Evolutionary conservation across 2,113 vertebrate species (phyloP).

Genomic region (Psophia crepitans): DNA sequence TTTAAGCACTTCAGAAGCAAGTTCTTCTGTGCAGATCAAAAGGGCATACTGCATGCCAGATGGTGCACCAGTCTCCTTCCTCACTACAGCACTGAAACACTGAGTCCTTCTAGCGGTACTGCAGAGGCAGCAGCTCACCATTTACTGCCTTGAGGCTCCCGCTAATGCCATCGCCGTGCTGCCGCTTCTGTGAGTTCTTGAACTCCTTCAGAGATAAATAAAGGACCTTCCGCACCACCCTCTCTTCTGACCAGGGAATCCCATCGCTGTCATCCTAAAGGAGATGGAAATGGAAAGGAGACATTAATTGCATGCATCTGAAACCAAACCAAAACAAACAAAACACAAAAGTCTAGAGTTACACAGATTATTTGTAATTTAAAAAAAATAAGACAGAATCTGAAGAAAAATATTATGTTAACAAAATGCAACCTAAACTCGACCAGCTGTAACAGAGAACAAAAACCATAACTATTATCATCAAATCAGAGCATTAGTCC

Average conservation of each 20-base stretch:
- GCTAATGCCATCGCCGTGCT: slow-evolving; percentile 82
- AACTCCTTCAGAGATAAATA: slow-evolving; percentile 99
- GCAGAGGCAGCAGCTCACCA: slow-evolving; percentile 77
- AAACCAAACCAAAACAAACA: not conserved
- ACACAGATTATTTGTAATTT: not conserved
- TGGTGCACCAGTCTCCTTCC: not conserved
- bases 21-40: not conserved
- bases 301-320: not conserved
- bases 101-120: not conserved
- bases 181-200: slow-evolving; percentile 96
- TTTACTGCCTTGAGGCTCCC: slow-evolving; percentile 87
- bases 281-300: not conserved
- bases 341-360: not conserved
- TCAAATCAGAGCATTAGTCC: not conserved
- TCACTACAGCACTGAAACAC: not conserved
- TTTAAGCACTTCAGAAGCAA: not conserved
- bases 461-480: not conserved
- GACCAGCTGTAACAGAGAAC: not conserved
- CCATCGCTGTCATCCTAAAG: slow-evolving; percentile 98
- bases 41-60: not conserved
- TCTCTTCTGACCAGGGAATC: slow-evolving; percentile 99
- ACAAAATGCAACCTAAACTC: not conserved
- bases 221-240: slow-evolving; percentile 96
- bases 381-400: not conserved
- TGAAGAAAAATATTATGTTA: not conserved